A percentile compares a stretch with the other conserved stretches of the same genome.
phyloP scores from a whole-genome alignment of 2,888 invertebrate species.

The Tuberolachnus salignus region DNA sequence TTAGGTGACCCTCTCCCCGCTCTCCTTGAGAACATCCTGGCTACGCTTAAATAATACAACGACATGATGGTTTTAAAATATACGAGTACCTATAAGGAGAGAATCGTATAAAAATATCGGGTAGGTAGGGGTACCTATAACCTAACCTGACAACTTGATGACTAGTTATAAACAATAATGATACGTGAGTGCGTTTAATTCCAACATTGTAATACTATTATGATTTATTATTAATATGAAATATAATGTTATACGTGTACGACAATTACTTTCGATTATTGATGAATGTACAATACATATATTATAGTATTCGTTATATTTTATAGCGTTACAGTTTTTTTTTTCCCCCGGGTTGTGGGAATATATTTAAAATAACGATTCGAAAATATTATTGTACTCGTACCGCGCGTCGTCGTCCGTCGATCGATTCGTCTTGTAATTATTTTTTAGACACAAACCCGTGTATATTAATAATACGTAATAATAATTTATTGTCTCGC shows the following conservation, averaged over 20 bases:
- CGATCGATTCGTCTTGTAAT: constrained; percentile 34
- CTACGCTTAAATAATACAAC: background rate
- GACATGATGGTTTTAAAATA: constrained; percentile 26
- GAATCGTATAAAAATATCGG: constrained; percentile 2
- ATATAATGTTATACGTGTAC: background rate
- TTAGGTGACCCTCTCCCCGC: no score
- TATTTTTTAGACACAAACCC: background rate
- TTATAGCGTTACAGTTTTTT: background rate
- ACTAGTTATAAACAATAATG: constrained; percentile 18
- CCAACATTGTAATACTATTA: background rate
- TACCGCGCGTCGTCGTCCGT: background rate
- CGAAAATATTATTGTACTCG: background rate
- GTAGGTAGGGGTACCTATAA: no score
- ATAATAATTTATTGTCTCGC: constrained; percentile 44
- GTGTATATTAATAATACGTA: no score
- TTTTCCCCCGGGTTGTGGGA: constrained; percentile 6
- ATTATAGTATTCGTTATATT: no score
- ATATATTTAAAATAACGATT: constrained; percentile 19
- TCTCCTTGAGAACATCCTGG: constrained; percentile 1
- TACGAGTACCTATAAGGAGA: no score
- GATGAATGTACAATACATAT: background rate
- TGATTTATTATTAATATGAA: constrained; percentile 44
- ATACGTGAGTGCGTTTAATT: constrained; percentile 7
- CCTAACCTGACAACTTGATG: constrained; percentile 28
- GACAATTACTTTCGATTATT: constrained; percentile 41